Evolutionary conservation across 2,113 vertebrate genomes (phyloP).

Genomic region (Chinchilla lanigera): DNA sequence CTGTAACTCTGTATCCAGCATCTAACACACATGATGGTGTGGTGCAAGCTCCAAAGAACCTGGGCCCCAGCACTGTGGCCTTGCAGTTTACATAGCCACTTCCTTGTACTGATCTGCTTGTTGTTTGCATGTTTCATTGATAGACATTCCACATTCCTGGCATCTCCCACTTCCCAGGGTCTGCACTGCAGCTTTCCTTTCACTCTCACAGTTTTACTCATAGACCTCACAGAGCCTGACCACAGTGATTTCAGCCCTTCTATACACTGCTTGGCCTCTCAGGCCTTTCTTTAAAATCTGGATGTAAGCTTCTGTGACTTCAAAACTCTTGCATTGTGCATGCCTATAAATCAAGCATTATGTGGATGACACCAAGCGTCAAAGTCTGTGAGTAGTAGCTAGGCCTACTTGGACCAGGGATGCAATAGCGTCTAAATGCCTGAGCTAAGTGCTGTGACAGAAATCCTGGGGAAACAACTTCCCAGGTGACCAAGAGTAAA

Average conservation of each 20-base stretch:
- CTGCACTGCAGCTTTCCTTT: background rate
- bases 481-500: background rate
- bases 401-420: background rate
- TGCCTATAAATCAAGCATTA: background rate
- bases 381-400: background rate
- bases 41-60: background rate
- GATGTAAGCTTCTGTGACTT: background rate
- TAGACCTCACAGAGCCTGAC: background rate
- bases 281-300: background rate
- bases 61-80: background rate
- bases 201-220: background rate
- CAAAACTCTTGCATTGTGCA: background rate
- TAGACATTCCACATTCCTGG: background rate
- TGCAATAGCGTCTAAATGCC: background rate
- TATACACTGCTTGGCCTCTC: background rate
- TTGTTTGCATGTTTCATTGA: background rate
- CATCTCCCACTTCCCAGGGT: background rate
- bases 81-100: background rate
- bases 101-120: background rate
- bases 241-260: background rate
- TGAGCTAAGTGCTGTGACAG: background rate
- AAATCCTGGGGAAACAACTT: background rate
- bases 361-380: background rate
- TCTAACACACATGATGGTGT: background rate
- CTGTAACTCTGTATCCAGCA: background rate